Evolutionary conservation across 1,140 invertebrate species (phyloP).

Genomic region (Megalopta genalis): DNA sequence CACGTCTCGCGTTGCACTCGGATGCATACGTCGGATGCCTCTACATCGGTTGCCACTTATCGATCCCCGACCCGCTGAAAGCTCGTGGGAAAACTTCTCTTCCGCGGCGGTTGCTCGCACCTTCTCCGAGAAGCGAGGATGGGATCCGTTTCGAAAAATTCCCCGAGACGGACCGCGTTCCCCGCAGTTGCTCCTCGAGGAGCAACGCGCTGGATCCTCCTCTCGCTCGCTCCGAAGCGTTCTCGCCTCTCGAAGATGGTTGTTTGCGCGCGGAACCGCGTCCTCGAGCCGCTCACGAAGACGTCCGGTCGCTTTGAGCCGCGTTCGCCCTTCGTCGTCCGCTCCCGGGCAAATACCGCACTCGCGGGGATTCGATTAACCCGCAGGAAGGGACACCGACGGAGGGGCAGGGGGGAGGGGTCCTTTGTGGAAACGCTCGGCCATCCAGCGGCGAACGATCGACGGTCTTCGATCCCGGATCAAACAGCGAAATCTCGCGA

Average conservation of each 20-base stretch:
- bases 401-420: no score
- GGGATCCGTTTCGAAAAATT: constrained; percentile 8
- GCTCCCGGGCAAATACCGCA: constrained; percentile 2
- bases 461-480: no score
- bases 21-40: constrained; percentile 49
- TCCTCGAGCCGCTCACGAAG: not conserved
- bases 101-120: constrained; percentile 17
- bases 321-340: not conserved
- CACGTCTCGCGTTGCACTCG: constrained; percentile 15
- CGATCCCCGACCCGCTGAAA: constrained; percentile 38
- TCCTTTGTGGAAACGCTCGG: no score
- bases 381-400: not conserved
- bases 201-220: no score
- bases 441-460: no score
- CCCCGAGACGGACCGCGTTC: not conserved
- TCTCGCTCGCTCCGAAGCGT: no score
- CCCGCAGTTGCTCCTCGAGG: no score
- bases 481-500: no score
- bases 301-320: not conserved
- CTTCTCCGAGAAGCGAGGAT: constrained; percentile 10
- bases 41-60: constrained; percentile 55
- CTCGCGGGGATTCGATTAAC: constrained; percentile 17
- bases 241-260: no score
- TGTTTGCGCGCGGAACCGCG: not conserved
- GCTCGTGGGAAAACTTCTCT: constrained; percentile 39